Evolutionary conservation across 2,888 invertebrate species (phyloP), one percentile per base, ranked within the genome.

Genomic region (Metacarcinus magister): DNA sequence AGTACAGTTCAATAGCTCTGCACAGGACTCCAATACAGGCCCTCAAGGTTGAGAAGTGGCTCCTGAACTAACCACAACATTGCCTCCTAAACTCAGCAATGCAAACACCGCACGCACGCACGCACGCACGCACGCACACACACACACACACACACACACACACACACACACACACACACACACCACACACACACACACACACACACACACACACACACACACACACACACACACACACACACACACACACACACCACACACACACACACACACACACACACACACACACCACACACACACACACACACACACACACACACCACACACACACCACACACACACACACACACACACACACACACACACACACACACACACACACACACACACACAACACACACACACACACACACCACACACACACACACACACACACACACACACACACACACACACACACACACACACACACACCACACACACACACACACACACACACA

Each of bases 381-480:
- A 39, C 39, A 39, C 39, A 39, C 39, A 39, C 39, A 39, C n/a
- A n/a, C n/a, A n/a, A n/a, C 39, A 39, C 39, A 39, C 39, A 39
- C 54, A 8, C 54, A 67, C 13, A 67, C 60, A 67, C 60, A 67
- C 82, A 82, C 82, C 60, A 93, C 60, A 94, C 67, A 90, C 46
- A 91, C 75, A 91, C 46, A 60, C 54, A 93, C 93, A 93, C 93
- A 94, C 94, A 94, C 94, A 94, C 94, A 82, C 82, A 82, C 82
- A 67, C 60, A 93, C 60, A 94, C 67, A 90, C 46, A 91, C 75
- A 91, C 46, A 60, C 54, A 93, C 93, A 93, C 93, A 94, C 94
- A 94, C 94, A 94, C 94, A 94, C 94, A 89, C 94, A 94, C 46
- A 94, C 94, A 94, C n/a, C 94, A 94, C 94, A 94, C 94, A 94